Conservation (phyloP, 2,113 vertebrate genomes). For the Cyprinodon tularosa region DNA sequence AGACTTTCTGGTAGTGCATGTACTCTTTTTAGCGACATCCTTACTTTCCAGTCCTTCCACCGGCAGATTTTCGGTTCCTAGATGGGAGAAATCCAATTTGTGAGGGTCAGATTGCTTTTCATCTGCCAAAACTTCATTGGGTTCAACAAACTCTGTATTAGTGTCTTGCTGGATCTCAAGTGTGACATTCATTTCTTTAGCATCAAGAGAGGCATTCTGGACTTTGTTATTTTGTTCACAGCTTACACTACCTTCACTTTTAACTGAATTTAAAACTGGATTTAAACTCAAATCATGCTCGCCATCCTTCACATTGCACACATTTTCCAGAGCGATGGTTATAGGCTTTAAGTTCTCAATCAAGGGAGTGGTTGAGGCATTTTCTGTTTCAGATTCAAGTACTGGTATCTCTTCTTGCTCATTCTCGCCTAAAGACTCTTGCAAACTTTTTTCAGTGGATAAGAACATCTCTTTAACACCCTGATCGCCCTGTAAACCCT, state of each 20-base stretch:
- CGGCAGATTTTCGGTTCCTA: slow-evolving; percentile 47
- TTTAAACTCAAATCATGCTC: slow-evolving; percentile 33
- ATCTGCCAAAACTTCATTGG: slow-evolving; percentile 16
- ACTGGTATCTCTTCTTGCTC: slow-evolving; percentile 28
- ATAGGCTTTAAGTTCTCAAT: slow-evolving; percentile 28
- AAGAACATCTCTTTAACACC: slow-evolving; percentile 19
- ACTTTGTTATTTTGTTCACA: slow-evolving; percentile 34
- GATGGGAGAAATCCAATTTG: slow-evolving; percentile 30
- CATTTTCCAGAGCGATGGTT: slow-evolving; percentile 25
- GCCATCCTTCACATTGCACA: slow-evolving; percentile 47
- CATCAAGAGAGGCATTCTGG: slow-evolving; percentile 46
- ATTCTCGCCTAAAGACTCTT: slow-evolving; percentile 27
- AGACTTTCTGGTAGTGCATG: slow-evolving; percentile 68
- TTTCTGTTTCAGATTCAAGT: slow-evolving; percentile 46
- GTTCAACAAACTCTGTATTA: slow-evolving; percentile 52
- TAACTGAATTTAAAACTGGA: slow-evolving; percentile 24
- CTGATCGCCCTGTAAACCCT: slow-evolving; percentile 19
- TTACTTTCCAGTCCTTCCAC: slow-evolving; percentile 43
- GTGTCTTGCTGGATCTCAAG: slow-evolving; percentile 58
- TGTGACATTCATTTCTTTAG: slow-evolving; percentile 40
- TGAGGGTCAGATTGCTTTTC: slow-evolving; percentile 13
- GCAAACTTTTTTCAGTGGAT: slow-evolving; percentile 24
- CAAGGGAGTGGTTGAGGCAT: slow-evolving; percentile 25
- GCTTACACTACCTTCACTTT: slow-evolving; percentile 35
- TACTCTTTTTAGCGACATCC: slow-evolving; percentile 54